These are phyloP conservation scores for Sphenopsis melanotis DNA, from an alignment of 2,797 vertebrate genomes.

Conservation along the genomic window DNA sequence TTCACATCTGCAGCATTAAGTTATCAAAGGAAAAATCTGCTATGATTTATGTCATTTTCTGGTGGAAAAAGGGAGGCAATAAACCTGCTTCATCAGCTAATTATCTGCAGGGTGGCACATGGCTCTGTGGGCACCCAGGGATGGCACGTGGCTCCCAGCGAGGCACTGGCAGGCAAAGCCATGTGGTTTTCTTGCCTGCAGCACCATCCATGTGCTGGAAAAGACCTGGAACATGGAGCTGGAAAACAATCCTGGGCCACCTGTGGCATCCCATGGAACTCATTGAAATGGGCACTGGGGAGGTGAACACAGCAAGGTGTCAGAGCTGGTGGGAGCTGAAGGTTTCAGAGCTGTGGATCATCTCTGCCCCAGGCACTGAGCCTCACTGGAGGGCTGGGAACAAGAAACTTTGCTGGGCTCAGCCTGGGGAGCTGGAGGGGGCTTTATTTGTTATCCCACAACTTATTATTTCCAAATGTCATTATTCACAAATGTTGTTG, in stretches of 20 bases:
- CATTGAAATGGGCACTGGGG: accelerated
- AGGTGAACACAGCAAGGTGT: accelerated
- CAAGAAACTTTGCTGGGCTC: background rate
- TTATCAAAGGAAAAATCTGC: conserved; percentile 10
- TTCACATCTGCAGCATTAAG: conserved; percentile 43
- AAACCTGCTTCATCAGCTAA: conserved; percentile 31
- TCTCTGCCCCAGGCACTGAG: background rate
- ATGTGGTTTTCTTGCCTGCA: background rate
- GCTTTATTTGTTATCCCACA: background rate
- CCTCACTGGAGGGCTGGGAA: background rate
- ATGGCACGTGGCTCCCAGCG: background rate
- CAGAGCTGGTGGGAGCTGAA: background rate
- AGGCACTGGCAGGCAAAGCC: background rate
- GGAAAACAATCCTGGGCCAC: background rate
- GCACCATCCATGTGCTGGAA: background rate
- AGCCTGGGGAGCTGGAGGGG: background rate
- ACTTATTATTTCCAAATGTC: background rate
- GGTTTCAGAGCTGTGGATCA: background rate
- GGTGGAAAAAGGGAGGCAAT: background rate
- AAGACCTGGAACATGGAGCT: background rate
- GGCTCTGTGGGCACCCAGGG: background rate
- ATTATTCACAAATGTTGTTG: background rate
- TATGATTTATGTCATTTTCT: background rate
- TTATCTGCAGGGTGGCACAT: background rate
- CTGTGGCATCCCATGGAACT: background rate